Percentiles rank a stretch among this genome's conserved stretches.
Conservation (phyloP, 2,797 vertebrate genomes). For the Alfaro cultratus region DNA sequence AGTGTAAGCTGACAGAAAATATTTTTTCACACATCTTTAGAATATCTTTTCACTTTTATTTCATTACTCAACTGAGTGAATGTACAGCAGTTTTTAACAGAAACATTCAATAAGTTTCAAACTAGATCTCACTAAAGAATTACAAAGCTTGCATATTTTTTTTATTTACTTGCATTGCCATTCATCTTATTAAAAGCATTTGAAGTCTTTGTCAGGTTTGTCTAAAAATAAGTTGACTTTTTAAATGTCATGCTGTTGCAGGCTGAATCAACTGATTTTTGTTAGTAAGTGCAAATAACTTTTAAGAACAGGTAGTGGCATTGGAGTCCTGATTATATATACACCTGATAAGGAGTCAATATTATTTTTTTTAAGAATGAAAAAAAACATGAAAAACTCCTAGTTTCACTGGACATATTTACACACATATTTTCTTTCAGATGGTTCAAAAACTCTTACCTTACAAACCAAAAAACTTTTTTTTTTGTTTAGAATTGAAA, state of each 20-base stretch:
- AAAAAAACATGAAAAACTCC: conserved; percentile 38
- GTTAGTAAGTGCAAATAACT: conserved; percentile 56
- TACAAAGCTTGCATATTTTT: conserved; percentile 67
- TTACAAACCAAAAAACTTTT: conserved; percentile 7
- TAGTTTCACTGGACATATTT: conserved; percentile 9
- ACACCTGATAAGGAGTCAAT: conserved; percentile 57
- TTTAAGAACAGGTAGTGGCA: conserved; percentile 59
- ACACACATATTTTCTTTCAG: neutral
- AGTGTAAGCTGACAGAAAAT: neutral
- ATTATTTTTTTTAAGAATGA: conserved; percentile 48
- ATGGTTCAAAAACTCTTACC: conserved; percentile 13
- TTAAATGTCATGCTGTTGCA: conserved; percentile 73
- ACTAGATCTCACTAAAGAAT: conserved; percentile 66
- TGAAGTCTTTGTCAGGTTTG: conserved; percentile 48
- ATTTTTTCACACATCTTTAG: conserved; percentile 4
- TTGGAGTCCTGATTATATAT: conserved; percentile 55
- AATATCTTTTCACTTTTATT: conserved; percentile 49
- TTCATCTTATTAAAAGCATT: conserved; percentile 55
- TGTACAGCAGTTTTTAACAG: conserved; percentile 60
- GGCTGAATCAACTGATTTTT: conserved; percentile 52
- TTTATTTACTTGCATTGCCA: conserved; percentile 35
- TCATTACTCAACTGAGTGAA: conserved; percentile 55
- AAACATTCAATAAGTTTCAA: conserved; percentile 74
- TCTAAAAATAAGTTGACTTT: conserved; percentile 59
- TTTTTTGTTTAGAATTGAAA: conserved; percentile 12